Percentiles rank a stretch among this genome's conserved stretches.
These are phyloP conservation scores for Drosophila nr. perissopoda DNA, from an alignment of 2,888 invertebrate genomes.

Conservation along the genomic window DNA sequence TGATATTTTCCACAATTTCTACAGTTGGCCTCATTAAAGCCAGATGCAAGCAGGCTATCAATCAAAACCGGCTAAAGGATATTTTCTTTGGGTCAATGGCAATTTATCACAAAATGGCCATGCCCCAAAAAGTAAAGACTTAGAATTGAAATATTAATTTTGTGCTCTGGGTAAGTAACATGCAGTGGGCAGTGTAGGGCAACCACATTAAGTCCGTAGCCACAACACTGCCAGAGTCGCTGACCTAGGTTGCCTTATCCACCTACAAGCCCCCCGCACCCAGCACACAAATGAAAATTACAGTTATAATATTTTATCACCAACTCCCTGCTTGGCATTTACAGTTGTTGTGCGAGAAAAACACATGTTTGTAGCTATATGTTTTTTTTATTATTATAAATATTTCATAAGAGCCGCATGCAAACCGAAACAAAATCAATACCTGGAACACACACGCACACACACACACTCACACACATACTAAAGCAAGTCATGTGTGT, in stretches of 20 bases:
- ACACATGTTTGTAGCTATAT: slow-evolving; percentile 56
- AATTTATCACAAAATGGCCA: slow-evolving; percentile 30
- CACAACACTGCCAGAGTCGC: slow-evolving; percentile 2
- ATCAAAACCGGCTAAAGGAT: slow-evolving; percentile 38
- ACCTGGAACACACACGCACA: slow-evolving; percentile 47
- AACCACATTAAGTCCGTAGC: slow-evolving; percentile 37
- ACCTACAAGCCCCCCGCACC: neutral
- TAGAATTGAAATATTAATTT: slow-evolving; percentile 45
- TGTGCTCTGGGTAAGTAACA: slow-evolving; percentile 14
- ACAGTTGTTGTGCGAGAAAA: slow-evolving; percentile 38
- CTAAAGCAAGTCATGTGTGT: slow-evolving; percentile 8
- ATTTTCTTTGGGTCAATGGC: slow-evolving; percentile 3
- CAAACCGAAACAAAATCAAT: slow-evolving; percentile 73
- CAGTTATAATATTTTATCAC: slow-evolving; percentile 6
- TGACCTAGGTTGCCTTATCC: slow-evolving; percentile 14
- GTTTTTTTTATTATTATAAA: slow-evolving; percentile 60
- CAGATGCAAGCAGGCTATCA: slow-evolving; percentile 42
- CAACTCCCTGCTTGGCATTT: neutral
- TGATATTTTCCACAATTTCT: slow-evolving; percentile 9
- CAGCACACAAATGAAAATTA: slow-evolving; percentile 21
- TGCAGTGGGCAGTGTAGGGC: slow-evolving; percentile 7
- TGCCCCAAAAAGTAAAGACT: neutral
- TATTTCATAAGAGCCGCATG: slow-evolving; percentile 76
- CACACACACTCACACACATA: neutral
- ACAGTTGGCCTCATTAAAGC: slow-evolving; percentile 3